Evolutionary conservation across 1,140 invertebrate genomes (phyloP), one percentile per base, ranked within the genome.

Genomic region (Mamestra configurata): DNA sequence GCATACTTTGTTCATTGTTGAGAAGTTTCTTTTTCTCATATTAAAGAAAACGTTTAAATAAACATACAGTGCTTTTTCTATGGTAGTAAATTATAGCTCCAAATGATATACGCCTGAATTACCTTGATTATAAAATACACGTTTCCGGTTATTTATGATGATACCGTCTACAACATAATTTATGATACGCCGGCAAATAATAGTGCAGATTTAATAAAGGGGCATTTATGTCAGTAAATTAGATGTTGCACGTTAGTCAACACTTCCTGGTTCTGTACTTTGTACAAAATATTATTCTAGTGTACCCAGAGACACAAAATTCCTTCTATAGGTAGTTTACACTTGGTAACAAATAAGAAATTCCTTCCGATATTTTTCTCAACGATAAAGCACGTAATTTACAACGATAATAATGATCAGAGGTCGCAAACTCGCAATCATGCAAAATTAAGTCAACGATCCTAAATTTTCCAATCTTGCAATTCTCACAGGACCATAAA

Each of bases 41-140:
- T 22, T 40, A 40, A 40, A 4, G 22, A 18, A 40, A 10, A 59
- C 24, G 1, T 27, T 5, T 24, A 31, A 15, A 4, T 27, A 31
- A 31, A 31, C 0, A 24, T 7, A 2, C 59, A 37, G 59, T 37
- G 64, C 6, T 24, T 35, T 59, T 24, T 59, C 5, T 2, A 24
- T 22, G 35, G 4, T n/a, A 7, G 8, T 1, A 22, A 57, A 43
- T 73, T 59, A 59, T 10, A 43, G 20, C 18, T 7, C 6, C 22
- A 72, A 75, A 59, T 59, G 18, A 22, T 59, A 10, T 24, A 75
- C 35, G 35, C 37, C 11, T 43, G 22, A 75, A 75, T 75, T 75
- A 22, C 37, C 53, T 43, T 59, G 35, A 59, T 75, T 75, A 43
- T 75, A 59, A 70, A 70, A 43, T 59, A 40, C 31, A 57, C 51